Evolutionary conservation across 1,140 invertebrate species (phyloP).

Genomic region (Dendroctonus ponderosae): DNA sequence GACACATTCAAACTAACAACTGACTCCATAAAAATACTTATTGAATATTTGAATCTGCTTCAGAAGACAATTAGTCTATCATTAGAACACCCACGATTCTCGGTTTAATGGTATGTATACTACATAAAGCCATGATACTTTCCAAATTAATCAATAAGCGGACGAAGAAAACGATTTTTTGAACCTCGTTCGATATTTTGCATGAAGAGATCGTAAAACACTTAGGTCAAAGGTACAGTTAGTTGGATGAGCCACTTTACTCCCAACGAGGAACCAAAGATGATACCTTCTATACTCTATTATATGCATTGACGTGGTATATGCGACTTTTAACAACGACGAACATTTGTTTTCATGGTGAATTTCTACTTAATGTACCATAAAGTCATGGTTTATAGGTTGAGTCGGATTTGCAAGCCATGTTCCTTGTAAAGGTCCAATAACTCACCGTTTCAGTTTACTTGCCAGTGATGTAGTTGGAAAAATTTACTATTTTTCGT

Average conservation of each 20-base stretch:
- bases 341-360: conserved; percentile 2
- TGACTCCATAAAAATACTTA: too few species aligned
- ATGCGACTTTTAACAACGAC: conserved; percentile 4
- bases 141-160: conserved; percentile 9
- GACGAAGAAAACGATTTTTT: conserved; percentile 21
- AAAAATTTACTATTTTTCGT: neutral
- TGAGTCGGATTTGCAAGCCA: too few species aligned
- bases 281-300: conserved; percentile 2
- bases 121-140: neutral
- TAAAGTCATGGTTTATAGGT: neutral
- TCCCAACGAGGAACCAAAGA: conserved; percentile 2
- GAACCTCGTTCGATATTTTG: conserved; percentile 29
- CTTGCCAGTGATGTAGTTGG: too few species aligned
- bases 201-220: conserved; percentile 21
- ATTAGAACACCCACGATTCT: too few species aligned
- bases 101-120: too few species aligned
- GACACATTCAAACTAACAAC: too few species aligned
- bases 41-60: too few species aligned
- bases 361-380: neutral
- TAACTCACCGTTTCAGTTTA: too few species aligned
- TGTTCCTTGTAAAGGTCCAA: too few species aligned
- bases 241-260: conserved; percentile 29
- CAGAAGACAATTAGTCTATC: too few species aligned
- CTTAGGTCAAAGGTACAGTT: conserved; percentile 35
- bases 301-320: conserved; percentile 2